Percentiles rank a stretch among this genome's conserved stretches.
phyloP scores from a whole-genome alignment of 2,888 invertebrate species.

The Heliconius charithonia region DNA sequence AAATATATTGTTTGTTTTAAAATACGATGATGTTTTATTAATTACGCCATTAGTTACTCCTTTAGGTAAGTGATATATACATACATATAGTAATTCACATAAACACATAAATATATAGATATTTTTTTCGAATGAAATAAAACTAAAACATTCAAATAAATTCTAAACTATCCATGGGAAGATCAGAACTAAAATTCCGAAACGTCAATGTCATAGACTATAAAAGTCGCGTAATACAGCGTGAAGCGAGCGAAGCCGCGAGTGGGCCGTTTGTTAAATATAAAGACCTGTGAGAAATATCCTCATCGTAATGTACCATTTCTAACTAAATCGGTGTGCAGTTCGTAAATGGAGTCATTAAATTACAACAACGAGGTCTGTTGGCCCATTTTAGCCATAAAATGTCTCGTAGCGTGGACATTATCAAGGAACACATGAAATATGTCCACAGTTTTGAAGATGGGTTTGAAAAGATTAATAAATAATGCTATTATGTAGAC shows the following conservation, averaged over 20 bases:
- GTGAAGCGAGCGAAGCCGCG: too few species aligned
- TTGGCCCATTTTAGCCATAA: slow-evolving; percentile 13
- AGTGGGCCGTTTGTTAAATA: too few species aligned
- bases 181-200: neutral
- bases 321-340: slow-evolving; percentile 15
- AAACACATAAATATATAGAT: neutral
- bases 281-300: too few species aligned
- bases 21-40: slow-evolving; percentile 46
- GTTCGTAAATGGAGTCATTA: slow-evolving; percentile 11
- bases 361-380: neutral
- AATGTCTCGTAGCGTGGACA: neutral
- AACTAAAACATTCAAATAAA: neutral
- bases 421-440: neutral
- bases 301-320: neutral
- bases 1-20: slow-evolving; percentile 74
- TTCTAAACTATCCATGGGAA: neutral
- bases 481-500: neutral
- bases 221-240: neutral
- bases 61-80: neutral
- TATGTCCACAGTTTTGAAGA: neutral
- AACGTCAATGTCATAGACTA: neutral
- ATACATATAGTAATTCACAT: neutral
- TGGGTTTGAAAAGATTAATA: neutral
- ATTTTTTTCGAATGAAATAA: neutral
- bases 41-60: neutral